A percentile compares a stretch with the other conserved stretches of the same genome.
phyloP scores from a whole-genome alignment of 2,888 invertebrate genomes.

The Thera obeliscata region DNA sequence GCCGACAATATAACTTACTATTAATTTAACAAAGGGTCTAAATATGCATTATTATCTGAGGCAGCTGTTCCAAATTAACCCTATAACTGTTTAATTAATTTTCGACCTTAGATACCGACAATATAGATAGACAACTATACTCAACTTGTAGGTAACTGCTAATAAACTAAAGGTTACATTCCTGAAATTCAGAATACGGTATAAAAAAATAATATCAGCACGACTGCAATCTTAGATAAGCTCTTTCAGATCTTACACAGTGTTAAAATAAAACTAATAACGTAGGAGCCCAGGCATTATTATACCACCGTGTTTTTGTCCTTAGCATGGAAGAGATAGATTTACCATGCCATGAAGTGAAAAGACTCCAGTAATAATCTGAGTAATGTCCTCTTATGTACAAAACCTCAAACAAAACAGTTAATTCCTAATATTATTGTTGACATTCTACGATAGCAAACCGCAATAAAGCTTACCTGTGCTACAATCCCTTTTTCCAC shows the following conservation, averaged over 20 bases:
- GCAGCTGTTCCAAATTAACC: slow-evolving; percentile 64
- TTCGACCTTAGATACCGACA: slow-evolving; percentile 46
- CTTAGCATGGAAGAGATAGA: too few species aligned
- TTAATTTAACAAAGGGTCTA: slow-evolving; percentile 56
- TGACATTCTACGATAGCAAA: neutral
- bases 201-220: too few species aligned
- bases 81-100: slow-evolving; percentile 67
- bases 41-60: slow-evolving; percentile 59
- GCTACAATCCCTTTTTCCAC: neutral
- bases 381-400: too few species aligned
- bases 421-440: too few species aligned
- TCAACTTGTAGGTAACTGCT: neutral
- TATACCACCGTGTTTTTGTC: too few species aligned
- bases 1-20: slow-evolving; percentile 49
- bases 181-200: too few species aligned
- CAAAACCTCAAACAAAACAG: neutral
- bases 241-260: too few species aligned
- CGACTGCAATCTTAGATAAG: too few species aligned
- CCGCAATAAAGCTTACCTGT: slow-evolving; percentile 22
- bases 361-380: too few species aligned
- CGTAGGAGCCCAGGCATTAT: too few species aligned
- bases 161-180: neutral
- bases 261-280: too few species aligned
- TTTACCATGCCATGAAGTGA: too few species aligned
- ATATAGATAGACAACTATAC: slow-evolving; percentile 5